These are phyloP conservation scores for Mustela nigripes DNA, from an alignment of 2,113 vertebrate genomes.

Conservation along the genomic window DNA sequence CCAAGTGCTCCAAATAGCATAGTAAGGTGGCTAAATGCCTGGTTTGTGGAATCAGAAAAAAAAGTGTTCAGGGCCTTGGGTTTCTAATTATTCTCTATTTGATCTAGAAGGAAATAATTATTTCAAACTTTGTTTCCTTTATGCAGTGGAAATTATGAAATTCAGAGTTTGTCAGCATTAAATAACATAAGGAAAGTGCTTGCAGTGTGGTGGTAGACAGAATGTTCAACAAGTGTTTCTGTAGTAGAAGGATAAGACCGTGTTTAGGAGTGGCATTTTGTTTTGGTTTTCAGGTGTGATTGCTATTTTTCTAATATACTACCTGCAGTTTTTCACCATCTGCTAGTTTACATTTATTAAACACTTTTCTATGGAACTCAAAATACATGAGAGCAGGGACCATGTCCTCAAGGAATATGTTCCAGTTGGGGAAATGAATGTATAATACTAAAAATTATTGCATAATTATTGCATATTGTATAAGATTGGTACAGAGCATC, in stretches of 20 bases:
- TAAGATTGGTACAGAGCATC: neutral
- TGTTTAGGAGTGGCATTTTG: neutral
- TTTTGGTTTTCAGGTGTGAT: neutral
- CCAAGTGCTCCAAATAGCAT: neutral
- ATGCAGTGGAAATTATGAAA: neutral
- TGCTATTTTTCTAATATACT: neutral
- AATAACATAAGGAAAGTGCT: neutral
- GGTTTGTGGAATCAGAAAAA: neutral
- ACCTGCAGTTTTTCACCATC: neutral
- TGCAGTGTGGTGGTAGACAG: neutral
- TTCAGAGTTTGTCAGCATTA: neutral
- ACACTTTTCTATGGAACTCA: neutral
- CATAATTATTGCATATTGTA: neutral
- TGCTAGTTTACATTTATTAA: neutral
- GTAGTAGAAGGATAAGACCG: neutral
- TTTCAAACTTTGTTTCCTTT: neutral
- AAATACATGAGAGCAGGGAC: neutral
- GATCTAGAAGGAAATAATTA: neutral
- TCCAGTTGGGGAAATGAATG: neutral
- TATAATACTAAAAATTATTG: neutral
- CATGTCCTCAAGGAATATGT: neutral
- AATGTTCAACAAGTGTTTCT: neutral
- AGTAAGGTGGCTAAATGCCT: neutral
- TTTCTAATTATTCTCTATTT: neutral
- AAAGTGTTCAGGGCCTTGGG: neutral